Evolutionary conservation across 2,888 invertebrate genomes (phyloP).

Genomic region (Litoditis marina): DNA sequence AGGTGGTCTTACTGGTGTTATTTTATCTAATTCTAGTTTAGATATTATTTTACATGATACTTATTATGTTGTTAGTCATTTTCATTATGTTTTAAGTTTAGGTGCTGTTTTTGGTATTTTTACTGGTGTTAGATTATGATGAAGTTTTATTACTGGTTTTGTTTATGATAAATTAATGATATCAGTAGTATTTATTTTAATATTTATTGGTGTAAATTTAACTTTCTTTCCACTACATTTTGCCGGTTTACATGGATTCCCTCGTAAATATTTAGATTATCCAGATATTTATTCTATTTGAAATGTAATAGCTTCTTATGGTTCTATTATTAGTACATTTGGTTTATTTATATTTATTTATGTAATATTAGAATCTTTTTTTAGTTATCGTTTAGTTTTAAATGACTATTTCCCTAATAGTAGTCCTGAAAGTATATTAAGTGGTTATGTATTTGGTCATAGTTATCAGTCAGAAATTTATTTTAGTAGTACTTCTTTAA

Average conservation of each 20-base stretch:
- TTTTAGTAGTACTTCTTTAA: slow-evolving; percentile 38
- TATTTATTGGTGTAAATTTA: slow-evolving; percentile 77
- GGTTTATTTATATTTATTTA: slow-evolving; percentile 69
- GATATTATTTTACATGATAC: slow-evolving; percentile 78
- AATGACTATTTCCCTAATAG: slow-evolving; percentile 44
- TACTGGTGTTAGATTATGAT: slow-evolving; percentile 74
- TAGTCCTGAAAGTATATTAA: slow-evolving; percentile 37
- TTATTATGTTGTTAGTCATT: slow-evolving; percentile 81
- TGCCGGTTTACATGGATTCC: slow-evolving; percentile 73
- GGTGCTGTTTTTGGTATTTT: slow-evolving; percentile 79
- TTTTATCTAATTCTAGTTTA: slow-evolving; percentile 75
- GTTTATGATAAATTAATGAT: slow-evolving; percentile 68
- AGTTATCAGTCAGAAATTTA: slow-evolving; percentile 45
- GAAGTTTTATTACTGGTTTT: slow-evolving; percentile 71
- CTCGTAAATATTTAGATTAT: slow-evolving; percentile 76
- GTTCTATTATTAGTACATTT: slow-evolving; percentile 71
- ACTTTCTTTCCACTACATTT: slow-evolving; percentile 81
- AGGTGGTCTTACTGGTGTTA: slow-evolving; percentile 68
- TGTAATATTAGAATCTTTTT: slow-evolving; percentile 68
- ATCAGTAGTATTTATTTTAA: slow-evolving; percentile 73
- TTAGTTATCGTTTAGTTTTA: slow-evolving; percentile 43
- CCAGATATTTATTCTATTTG: slow-evolving; percentile 71
- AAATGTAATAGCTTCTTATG: slow-evolving; percentile 73
- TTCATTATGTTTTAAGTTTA: slow-evolving; percentile 78
- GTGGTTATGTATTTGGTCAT: slow-evolving; percentile 47